phyloP scores from a whole-genome alignment of 2,888 invertebrate genomes.

The Brachyptera risi region DNA sequence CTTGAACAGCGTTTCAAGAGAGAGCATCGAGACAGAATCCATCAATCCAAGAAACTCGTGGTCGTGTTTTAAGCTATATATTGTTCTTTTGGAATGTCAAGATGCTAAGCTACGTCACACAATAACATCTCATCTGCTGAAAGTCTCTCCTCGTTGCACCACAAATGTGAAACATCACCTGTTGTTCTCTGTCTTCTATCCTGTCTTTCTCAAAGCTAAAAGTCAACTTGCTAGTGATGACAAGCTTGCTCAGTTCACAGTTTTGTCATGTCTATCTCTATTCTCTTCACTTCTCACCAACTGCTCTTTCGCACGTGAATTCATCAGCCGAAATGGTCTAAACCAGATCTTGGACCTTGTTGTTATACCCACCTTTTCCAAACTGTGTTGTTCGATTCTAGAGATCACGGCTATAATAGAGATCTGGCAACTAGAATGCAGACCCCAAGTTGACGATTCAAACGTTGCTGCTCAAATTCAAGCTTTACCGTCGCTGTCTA shows the following conservation, averaged over 20 bases:
- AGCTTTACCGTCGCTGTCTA: constrained; percentile 25
- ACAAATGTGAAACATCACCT: constrained; percentile 54
- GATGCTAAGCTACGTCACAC: constrained; percentile 54
- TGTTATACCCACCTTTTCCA: constrained; percentile 52
- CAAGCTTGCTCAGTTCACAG: constrained; percentile 44
- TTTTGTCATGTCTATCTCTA: constrained; percentile 56
- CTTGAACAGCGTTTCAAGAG: background rate
- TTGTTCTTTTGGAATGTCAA: constrained; percentile 52
- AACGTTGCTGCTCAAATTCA: constrained; percentile 8
- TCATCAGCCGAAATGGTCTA: constrained; percentile 55
- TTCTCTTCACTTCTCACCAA: constrained; percentile 53
- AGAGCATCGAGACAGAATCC: background rate
- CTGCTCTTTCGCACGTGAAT: constrained; percentile 55
- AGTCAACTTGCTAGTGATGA: constrained; percentile 34
- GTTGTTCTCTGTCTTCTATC: constrained; percentile 57
- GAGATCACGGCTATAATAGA: constrained; percentile 59
- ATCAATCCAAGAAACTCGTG: constrained; percentile 44
- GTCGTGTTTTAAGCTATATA: constrained; percentile 57
- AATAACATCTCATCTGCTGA: constrained; percentile 55
- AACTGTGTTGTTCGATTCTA: constrained; percentile 56
- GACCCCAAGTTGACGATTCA: background rate
- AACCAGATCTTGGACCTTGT: constrained; percentile 54
- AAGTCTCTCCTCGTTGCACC: constrained; percentile 54
- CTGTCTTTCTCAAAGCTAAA: constrained; percentile 55
- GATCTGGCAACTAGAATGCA: constrained; percentile 47